phyloP scores from a whole-genome alignment of 2,113 vertebrate genomes.

The Puntigrus tetrazona region DNA sequence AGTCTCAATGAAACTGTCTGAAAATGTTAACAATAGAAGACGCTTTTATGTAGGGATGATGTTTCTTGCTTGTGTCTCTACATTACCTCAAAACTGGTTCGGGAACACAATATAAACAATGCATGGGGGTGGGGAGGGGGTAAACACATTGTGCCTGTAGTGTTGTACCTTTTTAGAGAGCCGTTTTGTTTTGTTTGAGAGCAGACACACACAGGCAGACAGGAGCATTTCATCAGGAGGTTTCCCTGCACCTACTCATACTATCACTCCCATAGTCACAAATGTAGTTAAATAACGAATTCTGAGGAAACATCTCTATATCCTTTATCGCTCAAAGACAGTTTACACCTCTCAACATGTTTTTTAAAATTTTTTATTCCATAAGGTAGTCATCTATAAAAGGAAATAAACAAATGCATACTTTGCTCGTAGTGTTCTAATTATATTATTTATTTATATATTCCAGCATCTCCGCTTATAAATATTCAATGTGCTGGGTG shows the following conservation, averaged over 20 bases:
- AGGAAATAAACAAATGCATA: not conserved
- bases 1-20: not conserved
- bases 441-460: not conserved
- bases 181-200: not conserved
- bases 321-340: too few relatives aligned
- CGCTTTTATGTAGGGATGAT: not conserved
- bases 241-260: not conserved
- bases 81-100: conserved; percentile 29
- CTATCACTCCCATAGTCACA: not conserved
- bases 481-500: conserved; percentile 5
- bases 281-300: not conserved
- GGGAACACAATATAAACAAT: not conserved
- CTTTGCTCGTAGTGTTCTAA: not conserved
- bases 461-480: not conserved
- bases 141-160: not conserved
- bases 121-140: not conserved
- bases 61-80: conserved; percentile 1
- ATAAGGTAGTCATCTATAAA: not conserved
- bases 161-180: not conserved
- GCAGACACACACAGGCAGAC: not conserved
- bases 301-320: too few relatives aligned
- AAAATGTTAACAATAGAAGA: not conserved
- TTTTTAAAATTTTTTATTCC: not conserved
- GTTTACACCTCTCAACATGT: not conserved
- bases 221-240: not conserved